Evolutionary conservation across 2,888 invertebrate species (phyloP), one percentile per base, ranked within the genome.

Genomic region (Peribatodes rhomboidaria): DNA sequence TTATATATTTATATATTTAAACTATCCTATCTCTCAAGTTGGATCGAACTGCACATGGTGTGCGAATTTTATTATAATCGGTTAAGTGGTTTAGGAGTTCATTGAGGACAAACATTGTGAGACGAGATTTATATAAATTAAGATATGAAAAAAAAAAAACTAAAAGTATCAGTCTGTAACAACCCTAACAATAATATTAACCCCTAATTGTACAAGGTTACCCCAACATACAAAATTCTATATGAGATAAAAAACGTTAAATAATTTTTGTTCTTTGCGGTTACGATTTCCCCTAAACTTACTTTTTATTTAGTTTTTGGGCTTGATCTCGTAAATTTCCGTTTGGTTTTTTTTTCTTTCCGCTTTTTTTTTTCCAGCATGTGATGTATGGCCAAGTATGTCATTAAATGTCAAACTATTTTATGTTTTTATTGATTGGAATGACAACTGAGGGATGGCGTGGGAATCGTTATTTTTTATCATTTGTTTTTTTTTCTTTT

Each of bases 371-470:
- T 74, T 73, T 61, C 69, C 75, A 71, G 16, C 44, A 18, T 56
- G 33, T 61, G 67, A 82, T 78, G 75, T 73, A 83, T 83, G 80
- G 84, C 80, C 83, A 76, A 79, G 80, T 88, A 86, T 83, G 86
- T 88, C 87, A 89, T 87, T 88, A 86, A 82, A 84, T 86, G 89
- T 92, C 92, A 91, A 90, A 92, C 79, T 89, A 88, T 91, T 90
- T 90, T 89, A 89, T 85, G 83, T 84, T 88, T 80, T 81, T 81
- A 88, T 89, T 84, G 84, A 88, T 87, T 78, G 78, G 70, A 79
- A 75, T 80, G 80, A 83, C 80, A 78, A 70, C 77, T 77, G 75
- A 57, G 60, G 68, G 67, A 81, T 74, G 76, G 74, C 86, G 91
- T 90, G 92, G 82, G 91, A 92, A 92, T 75, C 47, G 56, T 71